phyloP scores from a whole-genome alignment of 2,888 invertebrate genomes.

The Thalpophila matura region DNA sequence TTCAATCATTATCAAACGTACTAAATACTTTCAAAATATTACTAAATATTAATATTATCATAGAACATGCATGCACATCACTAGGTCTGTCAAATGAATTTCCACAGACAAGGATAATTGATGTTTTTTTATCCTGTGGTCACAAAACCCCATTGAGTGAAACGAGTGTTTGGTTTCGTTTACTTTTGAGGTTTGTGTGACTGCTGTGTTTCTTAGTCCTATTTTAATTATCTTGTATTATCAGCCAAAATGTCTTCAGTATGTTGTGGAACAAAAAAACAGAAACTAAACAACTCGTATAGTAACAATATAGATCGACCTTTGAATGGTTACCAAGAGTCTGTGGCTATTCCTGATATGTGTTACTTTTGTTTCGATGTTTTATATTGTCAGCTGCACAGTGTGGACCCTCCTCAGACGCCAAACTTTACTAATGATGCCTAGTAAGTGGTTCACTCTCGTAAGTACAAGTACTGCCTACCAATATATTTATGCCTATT shows the following conservation, averaged over 20 bases:
- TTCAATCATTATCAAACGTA: too few species aligned
- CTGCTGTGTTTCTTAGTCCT: constrained; percentile 72
- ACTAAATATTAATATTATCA: not conserved
- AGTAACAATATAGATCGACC: constrained; percentile 91
- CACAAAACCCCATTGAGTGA: constrained; percentile 64
- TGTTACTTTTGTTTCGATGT: constrained; percentile 99
- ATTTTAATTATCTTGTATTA: constrained; percentile 67
- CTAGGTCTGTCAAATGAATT: constrained; percentile 40
- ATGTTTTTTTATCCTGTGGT: constrained; percentile 56
- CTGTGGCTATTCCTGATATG: constrained; percentile 98
- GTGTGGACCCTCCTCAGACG: constrained; percentile 97
- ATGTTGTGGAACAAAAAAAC: constrained; percentile 98
- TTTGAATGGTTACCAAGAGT: constrained; percentile 88
- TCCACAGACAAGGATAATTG: constrained; percentile 20
- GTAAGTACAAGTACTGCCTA: constrained; percentile 45
- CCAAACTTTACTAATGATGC: constrained; percentile 98
- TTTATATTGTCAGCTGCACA: constrained; percentile 98
- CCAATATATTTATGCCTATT: constrained; percentile 35
- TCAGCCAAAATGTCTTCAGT: constrained; percentile 94
- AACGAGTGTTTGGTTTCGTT: constrained; percentile 75
- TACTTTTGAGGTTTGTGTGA: constrained; percentile 77
- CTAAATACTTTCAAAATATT: not conserved
- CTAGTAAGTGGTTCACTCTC: constrained; percentile 93
- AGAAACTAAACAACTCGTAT: constrained; percentile 94
- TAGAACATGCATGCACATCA: constrained; percentile 14